These are phyloP conservation scores for Periophthalmodon schlosseri DNA, from an alignment of 2,113 vertebrate genomes.

Conservation along the genomic window DNA sequence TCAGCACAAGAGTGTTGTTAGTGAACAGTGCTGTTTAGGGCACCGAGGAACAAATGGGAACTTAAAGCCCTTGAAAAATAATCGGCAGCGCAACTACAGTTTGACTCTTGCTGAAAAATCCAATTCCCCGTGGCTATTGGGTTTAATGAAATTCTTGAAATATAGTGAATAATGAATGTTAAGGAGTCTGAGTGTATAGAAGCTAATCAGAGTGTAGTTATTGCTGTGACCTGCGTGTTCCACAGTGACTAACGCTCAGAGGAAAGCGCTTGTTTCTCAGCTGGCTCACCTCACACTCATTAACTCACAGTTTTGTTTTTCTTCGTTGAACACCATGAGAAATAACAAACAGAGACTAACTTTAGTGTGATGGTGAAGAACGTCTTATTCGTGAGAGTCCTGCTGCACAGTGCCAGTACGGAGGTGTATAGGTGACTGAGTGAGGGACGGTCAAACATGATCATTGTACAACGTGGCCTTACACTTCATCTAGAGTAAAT, in stretches of 20 bases:
- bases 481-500: too few relatives aligned
- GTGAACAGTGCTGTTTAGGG: conserved; percentile 13
- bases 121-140: conserved; percentile 18
- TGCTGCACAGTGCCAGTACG: too few relatives aligned
- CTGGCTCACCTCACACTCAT: background rate
- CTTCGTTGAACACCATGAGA: too few relatives aligned
- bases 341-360: background rate
- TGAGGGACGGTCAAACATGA: too few relatives aligned
- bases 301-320: background rate
- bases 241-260: background rate
- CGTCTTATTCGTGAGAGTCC: too few relatives aligned
- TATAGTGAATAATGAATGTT: conserved; percentile 8
- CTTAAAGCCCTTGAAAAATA: conserved; percentile 35
- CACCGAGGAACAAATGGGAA: conserved; percentile 26
- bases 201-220: conserved; percentile 4
- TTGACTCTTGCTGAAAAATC: conserved; percentile 4
- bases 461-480: too few relatives aligned
- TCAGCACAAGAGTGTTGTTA: conserved; percentile 25
- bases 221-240: background rate
- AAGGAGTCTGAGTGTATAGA: conserved; percentile 5
- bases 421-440: too few relatives aligned
- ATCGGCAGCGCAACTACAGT: conserved; percentile 16
- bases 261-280: background rate
- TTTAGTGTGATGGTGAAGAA: background rate
- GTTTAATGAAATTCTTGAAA: conserved; percentile 17